phyloP scores from a whole-genome alignment of 2,113 vertebrate species.

The Rostratula benghalensis region DNA sequence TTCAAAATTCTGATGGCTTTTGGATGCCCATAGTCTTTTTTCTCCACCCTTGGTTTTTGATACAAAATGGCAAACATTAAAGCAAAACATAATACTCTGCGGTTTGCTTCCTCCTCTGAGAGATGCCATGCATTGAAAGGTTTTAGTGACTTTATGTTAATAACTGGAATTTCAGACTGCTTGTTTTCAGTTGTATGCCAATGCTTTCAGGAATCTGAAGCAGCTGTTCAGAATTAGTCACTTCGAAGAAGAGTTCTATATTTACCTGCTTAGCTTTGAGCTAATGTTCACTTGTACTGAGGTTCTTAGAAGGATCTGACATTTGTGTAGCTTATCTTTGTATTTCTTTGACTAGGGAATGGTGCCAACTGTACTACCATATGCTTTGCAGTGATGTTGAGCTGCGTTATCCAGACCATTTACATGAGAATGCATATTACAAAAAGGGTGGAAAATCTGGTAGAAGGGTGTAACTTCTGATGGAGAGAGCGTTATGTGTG shows the following conservation, averaged over 20 bases:
- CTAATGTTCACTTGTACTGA: not conserved
- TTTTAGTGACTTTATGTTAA: not conserved
- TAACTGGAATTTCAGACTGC: not conserved
- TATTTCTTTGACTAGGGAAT: not conserved
- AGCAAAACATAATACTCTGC: not conserved
- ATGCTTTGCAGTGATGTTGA: not conserved
- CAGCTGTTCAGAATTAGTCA: not conserved
- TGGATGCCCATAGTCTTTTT: not conserved
- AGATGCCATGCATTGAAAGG: rapidly evolving
- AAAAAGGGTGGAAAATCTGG: not conserved
- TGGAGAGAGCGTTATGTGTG: not conserved
- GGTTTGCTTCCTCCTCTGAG: not conserved
- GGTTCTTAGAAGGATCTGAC: not conserved
- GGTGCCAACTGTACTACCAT: not conserved
- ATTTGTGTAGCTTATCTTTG: not conserved
- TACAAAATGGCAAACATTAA: not conserved
- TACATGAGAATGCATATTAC: not conserved
- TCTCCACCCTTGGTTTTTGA: rapidly evolving
- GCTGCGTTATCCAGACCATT: not conserved
- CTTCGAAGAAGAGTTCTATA: not conserved
- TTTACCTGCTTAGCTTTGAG: not conserved
- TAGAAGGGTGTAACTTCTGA: not conserved
- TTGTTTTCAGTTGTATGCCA: not conserved
- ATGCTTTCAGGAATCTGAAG: not conserved
- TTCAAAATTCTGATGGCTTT: not conserved